phyloP scores from a whole-genome alignment of 2,888 invertebrate genomes.

The Phyto melanocephala region DNA sequence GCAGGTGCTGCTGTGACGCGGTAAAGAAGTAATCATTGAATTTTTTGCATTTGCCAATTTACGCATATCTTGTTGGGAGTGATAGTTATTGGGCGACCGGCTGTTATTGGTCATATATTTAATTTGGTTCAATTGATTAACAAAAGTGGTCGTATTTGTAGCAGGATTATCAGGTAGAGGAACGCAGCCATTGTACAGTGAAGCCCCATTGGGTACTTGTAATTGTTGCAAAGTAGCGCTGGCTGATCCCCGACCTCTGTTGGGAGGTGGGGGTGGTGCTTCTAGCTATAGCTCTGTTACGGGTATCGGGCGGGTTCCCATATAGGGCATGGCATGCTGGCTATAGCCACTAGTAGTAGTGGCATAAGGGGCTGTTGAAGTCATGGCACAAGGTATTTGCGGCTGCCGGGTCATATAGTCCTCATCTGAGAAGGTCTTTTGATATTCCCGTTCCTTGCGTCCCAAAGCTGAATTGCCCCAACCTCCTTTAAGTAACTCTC shows the following conservation, averaged over 20 bases:
- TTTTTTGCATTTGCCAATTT: slow-evolving; percentile 71
- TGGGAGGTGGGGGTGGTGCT: slow-evolving; percentile 89
- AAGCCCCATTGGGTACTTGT: slow-evolving; percentile 74
- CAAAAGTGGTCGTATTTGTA: slow-evolving; percentile 74
- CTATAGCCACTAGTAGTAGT: slow-evolving; percentile 70
- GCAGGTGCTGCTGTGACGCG: slow-evolving; percentile 68
- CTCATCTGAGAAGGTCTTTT: slow-evolving; percentile 93
- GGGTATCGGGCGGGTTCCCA: slow-evolving; percentile 84
- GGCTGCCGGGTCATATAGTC: slow-evolving; percentile 82
- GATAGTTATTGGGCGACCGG: slow-evolving; percentile 63
- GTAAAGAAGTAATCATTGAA: slow-evolving; percentile 68
- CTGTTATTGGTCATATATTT: slow-evolving; percentile 77
- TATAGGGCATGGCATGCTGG: slow-evolving; percentile 80
- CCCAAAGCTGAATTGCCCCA: slow-evolving; percentile 78
- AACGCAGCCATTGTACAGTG: slow-evolving; percentile 67
- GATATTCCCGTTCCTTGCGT: slow-evolving; percentile 92
- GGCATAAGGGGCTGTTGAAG: slow-evolving; percentile 71
- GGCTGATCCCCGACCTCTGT: slow-evolving; percentile 79
- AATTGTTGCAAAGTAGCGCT: slow-evolving; percentile 74
- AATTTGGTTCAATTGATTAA: slow-evolving; percentile 77
- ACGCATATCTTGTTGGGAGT: slow-evolving; percentile 75
- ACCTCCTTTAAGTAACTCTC: slow-evolving; percentile 87
- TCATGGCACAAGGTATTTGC: slow-evolving; percentile 74
- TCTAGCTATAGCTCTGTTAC: slow-evolving; percentile 98
- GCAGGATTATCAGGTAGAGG: slow-evolving; percentile 70